phyloP scores from a whole-genome alignment of 2,113 vertebrate genomes.

The Zosterops japonicus region DNA sequence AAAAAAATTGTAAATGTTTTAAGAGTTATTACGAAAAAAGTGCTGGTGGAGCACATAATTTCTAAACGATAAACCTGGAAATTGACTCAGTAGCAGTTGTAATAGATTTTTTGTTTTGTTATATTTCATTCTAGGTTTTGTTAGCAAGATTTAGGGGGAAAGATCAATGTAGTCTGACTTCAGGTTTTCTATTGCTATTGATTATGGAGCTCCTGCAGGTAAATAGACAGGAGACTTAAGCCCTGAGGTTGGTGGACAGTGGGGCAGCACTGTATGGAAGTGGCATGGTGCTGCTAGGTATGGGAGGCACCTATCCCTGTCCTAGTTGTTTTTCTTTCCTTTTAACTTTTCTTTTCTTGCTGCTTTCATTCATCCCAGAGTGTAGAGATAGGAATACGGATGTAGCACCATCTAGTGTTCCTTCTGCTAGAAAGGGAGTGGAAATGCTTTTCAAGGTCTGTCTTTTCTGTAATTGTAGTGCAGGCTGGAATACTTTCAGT shows the following conservation, averaged over 20 bases:
- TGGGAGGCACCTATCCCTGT: fast-evolving
- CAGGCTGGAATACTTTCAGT: background rate
- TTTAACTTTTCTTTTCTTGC: background rate
- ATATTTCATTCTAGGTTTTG: background rate
- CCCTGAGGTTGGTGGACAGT: background rate
- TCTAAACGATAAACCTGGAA: background rate
- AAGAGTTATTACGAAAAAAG: background rate
- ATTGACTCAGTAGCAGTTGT: background rate
- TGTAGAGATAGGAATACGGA: fast-evolving
- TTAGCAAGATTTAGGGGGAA: background rate
- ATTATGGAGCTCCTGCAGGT: background rate
- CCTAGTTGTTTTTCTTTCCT: background rate
- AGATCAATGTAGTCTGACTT: background rate
- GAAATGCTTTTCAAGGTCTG: background rate
- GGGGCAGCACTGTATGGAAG: background rate
- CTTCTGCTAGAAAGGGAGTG: background rate
- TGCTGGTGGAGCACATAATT: background rate
- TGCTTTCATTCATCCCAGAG: fast-evolving
- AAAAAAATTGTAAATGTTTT: background rate
- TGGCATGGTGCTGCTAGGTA: fast-evolving
- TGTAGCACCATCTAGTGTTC: conserved; percentile 61
- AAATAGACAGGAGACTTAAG: background rate
- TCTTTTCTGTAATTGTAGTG: background rate
- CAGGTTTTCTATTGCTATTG: background rate
- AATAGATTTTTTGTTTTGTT: background rate